Evolutionary conservation across 2,113 vertebrate genomes (phyloP), one percentile per base, ranked within the genome.

Genomic region (Cynopterus brachyotis): DNA sequence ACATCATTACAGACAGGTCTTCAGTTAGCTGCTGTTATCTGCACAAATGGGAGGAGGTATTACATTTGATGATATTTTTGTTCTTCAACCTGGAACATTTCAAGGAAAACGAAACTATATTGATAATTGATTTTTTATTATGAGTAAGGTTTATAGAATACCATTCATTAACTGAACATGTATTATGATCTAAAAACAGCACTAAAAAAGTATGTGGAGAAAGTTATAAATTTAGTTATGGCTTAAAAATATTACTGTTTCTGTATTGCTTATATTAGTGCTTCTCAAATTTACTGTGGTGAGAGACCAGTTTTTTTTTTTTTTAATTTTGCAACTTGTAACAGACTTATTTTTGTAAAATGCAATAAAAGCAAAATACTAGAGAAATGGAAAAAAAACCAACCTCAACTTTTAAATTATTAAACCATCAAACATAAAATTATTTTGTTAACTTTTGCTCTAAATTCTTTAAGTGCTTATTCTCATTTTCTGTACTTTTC

Each of bases 11-110:
- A 99, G 98, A 98, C 98, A 47, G 99, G 99, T 96, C 99, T 99
- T 91, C 99, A 99, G 96, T 92, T 99, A 96, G 99, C 99, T 82
- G 99, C 99, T 2, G 99, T 99, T 95, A 99, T 99, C 98, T 99
- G 99, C 98, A 99, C 99, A 30, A 99, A 99, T 96, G 99, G 99
- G 96, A 99, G 99, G 97, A 99, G 99, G 99, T 99, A 99, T 96
- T 80, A 76, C 24, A 86, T 67, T 95, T 67, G 5, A 37, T 84
- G 69, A 40, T 62, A 35, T 37, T 83, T 83, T 94, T 96, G 42
- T 96, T 97, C 78, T 53, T 94, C 42, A 87, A 94, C 40, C 28
- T 90, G 53, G 37, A 32, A 32, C 45, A 75, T 83, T 86, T 89
- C 16, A 73, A 55, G 84, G 75, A 55, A 76, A 64, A 32, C 22